A percentile compares a stretch with the other conserved stretches of the same genome.
Conservation (phyloP, 2,113 vertebrate species). For the Callopanchax toddi region DNA sequence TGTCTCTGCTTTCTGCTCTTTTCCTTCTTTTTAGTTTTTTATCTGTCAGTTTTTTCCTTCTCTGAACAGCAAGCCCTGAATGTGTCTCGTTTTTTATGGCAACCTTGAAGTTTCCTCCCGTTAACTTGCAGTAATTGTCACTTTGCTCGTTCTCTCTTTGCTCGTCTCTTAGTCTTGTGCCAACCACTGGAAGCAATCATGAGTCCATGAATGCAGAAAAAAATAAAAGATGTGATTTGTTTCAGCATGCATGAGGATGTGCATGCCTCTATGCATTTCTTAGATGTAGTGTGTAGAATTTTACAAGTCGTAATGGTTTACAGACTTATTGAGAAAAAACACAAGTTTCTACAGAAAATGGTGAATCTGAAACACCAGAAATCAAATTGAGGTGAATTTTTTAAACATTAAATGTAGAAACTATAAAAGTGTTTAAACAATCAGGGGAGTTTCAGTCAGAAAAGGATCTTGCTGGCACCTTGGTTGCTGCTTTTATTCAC, state of each 20-base stretch:
- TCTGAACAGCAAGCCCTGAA: slow-evolving; percentile 16
- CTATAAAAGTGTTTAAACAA: too few relatives aligned
- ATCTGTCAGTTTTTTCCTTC: slow-evolving; percentile 1
- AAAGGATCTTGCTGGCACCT: too few relatives aligned
- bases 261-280: slow-evolving; percentile 4
- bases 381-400: too few relatives aligned
- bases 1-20: slow-evolving; percentile 18
- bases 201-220: slow-evolving; percentile 14
- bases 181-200: neutral
- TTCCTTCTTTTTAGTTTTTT: slow-evolving; percentile 17
- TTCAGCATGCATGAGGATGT: slow-evolving; percentile 7
- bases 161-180: neutral
- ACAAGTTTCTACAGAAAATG: too few relatives aligned
- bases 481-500: too few relatives aligned
- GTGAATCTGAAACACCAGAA: too few relatives aligned
- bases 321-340: too few relatives aligned
- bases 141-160: neutral
- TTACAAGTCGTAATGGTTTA: too few relatives aligned
- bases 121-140: slow-evolving; percentile 11
- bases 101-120: slow-evolving; percentile 5
- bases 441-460: too few relatives aligned
- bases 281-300: neutral
- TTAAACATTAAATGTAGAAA: too few relatives aligned
- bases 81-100: slow-evolving; percentile 12
- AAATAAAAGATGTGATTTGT: slow-evolving; percentile 28